Evolutionary conservation across 1,140 invertebrate species (phyloP).

Genomic region (Marisa cornuarietis): DNA sequence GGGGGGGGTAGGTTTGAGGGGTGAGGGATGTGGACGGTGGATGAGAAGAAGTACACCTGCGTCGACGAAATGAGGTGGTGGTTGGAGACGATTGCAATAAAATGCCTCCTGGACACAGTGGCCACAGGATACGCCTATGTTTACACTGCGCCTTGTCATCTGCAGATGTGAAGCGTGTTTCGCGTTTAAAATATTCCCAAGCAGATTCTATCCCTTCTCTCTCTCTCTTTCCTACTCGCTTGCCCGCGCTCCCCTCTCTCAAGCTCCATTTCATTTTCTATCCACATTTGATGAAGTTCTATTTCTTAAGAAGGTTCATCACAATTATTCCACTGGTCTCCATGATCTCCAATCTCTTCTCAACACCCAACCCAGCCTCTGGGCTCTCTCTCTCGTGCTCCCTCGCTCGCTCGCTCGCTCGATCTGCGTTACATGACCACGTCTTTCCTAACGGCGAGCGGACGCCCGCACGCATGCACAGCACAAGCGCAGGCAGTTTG

Average conservation of each 20-base stretch:
- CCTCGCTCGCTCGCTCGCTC: not conserved
- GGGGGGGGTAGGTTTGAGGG: too few relatives aligned
- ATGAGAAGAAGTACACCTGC: not conserved
- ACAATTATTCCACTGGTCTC: too few relatives aligned
- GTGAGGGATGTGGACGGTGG: not conserved
- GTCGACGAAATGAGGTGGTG: too few relatives aligned
- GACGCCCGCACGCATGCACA: too few relatives aligned
- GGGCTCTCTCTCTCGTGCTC: not conserved
- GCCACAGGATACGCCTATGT: too few relatives aligned
- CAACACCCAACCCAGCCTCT: not conserved
- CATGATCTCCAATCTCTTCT: too few relatives aligned
- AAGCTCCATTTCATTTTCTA: not conserved
- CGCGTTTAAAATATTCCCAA: not conserved
- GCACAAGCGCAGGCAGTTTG: too few relatives aligned
- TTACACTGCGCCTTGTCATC: too few relatives aligned
- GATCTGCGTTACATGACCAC: not conserved
- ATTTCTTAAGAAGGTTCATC: too few relatives aligned
- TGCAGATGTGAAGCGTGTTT: not conserved
- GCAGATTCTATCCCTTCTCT: not conserved
- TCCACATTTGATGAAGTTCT: not conserved
- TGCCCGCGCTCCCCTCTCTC: too few relatives aligned
- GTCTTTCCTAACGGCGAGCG: not conserved
- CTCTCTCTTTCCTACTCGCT: conserved; percentile 2
- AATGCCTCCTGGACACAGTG: too few relatives aligned
- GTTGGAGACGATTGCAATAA: too few relatives aligned